Evolutionary conservation across 2,888 invertebrate genomes (phyloP), one percentile per base, ranked within the genome.

Genomic region (Drosophila monieri): DNA sequence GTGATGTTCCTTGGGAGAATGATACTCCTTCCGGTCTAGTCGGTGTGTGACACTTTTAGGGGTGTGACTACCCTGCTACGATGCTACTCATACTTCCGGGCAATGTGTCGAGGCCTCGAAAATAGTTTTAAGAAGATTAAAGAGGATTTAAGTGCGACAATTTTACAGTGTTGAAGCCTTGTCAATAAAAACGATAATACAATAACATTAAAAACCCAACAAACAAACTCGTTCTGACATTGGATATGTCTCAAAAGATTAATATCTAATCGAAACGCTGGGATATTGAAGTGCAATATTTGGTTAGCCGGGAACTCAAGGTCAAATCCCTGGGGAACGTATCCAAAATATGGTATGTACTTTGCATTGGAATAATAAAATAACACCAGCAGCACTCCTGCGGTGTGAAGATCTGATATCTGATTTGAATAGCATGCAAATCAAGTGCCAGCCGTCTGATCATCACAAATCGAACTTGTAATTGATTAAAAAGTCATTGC

Each of bases 401-500:
- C 56, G 32, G 51, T 44, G 51, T 37, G 32, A 68, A 68, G 68
- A 56, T 47, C 30, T 35, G 39, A 48, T 69, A 32, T 48, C 41
- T 46, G 32, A 41, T 53, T 39, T 9, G 47, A 27, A 53, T 43
- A n/a, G 18, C 47, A 53, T 71, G 64, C 67, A 62, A 55, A 74
- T 59, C 54, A 58, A 74, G 64, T 55, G 54, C 35, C 64, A 46
- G 46, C 30, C 27, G 53, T 52, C 47, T 21, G 49, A 49, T 30
- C 64, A 55, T 60, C 65, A 44, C 71, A 61, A 71, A 74, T 66
- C 59, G 53, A 49, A 73, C 59, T 73, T 75, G 74, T 76, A 77
- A 87, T 87, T 81, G 77, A 81, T 74, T 85, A 77, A 87, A 81
- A 70, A 70, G 52, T 57, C 72, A 74, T 65, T 69, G 65, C 64